phyloP scores from a whole-genome alignment of 2,797 vertebrate species.

The Catostomus latipinnis region DNA sequence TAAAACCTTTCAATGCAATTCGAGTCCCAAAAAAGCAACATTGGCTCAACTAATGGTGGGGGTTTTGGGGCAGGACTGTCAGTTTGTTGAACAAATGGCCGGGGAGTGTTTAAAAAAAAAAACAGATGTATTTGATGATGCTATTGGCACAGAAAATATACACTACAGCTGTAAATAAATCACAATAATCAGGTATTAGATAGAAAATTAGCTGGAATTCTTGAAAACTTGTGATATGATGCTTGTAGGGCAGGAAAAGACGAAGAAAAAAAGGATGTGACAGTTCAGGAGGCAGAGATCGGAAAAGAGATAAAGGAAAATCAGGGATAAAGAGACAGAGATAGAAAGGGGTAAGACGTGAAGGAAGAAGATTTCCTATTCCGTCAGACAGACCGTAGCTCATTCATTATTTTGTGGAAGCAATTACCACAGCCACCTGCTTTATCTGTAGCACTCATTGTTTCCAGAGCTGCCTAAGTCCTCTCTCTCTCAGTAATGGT shows the following conservation, averaged over 20 bases:
- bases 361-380: constrained; percentile 82
- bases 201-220: no score
- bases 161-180: constrained; percentile 8
- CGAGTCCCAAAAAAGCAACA: not conserved
- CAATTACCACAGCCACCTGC: constrained; percentile 85
- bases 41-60: not conserved
- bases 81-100: not conserved
- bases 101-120: not conserved
- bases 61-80: not conserved
- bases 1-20: no score
- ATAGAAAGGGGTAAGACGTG: constrained; percentile 45
- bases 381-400: constrained; percentile 78
- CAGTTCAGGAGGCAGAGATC: constrained; percentile 17
- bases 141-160: not conserved
- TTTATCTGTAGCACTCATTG: constrained; percentile 81
- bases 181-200: not conserved
- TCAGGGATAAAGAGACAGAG: constrained; percentile 54
- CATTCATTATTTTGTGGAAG: constrained; percentile 86
- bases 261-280: constrained; percentile 6
- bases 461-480: constrained; percentile 63
- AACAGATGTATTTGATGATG: not conserved
- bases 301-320: constrained; percentile 46
- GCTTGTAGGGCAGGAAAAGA: constrained; percentile 14
- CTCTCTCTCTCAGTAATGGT: constrained; percentile 51
- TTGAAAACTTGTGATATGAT: not conserved